Base-by-base conservation (phyloP, 1,140 invertebrate genomes). In the Drosophila ficusphila region DNA sequence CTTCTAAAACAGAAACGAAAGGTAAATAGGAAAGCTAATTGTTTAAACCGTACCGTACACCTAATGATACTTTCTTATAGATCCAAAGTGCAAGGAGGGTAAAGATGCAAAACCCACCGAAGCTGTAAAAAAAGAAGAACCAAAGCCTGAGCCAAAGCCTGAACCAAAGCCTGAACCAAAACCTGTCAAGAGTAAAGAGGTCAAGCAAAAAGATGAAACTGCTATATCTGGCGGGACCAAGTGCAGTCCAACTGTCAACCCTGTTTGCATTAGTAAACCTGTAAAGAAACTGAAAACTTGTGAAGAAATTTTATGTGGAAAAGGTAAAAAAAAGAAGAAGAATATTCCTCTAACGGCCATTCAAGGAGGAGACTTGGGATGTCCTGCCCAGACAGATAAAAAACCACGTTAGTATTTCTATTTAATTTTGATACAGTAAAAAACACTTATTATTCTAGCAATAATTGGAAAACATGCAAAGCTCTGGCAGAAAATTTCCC, bases 311-410 rank as follows among this genome's bases (percentile, higher is more conserved):
- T 9, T 46, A 6, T 8, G 14, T 0, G 41, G 41, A 8, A 44
- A 44, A 25, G 6, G 2, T 4, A 46, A 14, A 2, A n/a, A 14
- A 16, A 27, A 46, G 12, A 27, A 46, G 1, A 25, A 12, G 21
- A 27, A 46, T 6, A 3, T 6, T 4, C 11, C 12, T 27, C n/a
- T 46, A 27, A 46, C 42, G 3, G 8, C n/a, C 2, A 46, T 46
- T 14, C 42, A 46, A 46, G 42, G 42, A 27, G 42, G 42, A 14
- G 42, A 27, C 23, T 27, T 46, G 12, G 42, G 42, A 12, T 46
- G 42, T 9, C 42, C 8, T 4, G 8, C 23, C 23, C 1, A 1
- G 7, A 16, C 23, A 4, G 23, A 14, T 4, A 46, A 46, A 14
- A 46, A 25, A 25, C 19, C 21, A 46, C 23, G 42, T 46, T 1